Conservation (phyloP, 2,888 invertebrate species). For the Monoplex corrugatus region DNA sequence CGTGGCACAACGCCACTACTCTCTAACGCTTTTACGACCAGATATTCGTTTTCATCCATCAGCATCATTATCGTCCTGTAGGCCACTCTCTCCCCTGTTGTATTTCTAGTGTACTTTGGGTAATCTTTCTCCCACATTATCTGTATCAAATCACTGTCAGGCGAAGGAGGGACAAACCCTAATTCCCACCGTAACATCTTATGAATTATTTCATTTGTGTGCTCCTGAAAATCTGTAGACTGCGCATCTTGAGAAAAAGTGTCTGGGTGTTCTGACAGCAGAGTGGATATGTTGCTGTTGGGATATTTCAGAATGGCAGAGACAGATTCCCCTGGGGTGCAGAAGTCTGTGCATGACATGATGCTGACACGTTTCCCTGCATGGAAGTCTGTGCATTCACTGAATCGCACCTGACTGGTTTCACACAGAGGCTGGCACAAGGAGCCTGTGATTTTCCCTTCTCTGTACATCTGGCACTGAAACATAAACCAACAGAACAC, state of each 20-base stretch:
- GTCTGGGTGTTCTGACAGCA: slow-evolving; percentile 25
- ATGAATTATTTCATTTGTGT: slow-evolving; percentile 21
- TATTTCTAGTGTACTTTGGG: slow-evolving; percentile 33
- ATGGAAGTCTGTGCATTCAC: slow-evolving; percentile 86
- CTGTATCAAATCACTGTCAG: slow-evolving; percentile 41
- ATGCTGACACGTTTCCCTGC: slow-evolving; percentile 83
- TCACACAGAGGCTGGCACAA: slow-evolving; percentile 86
- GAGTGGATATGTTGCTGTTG: slow-evolving; percentile 14
- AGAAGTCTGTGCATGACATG: slow-evolving; percentile 61
- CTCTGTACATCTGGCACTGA: slow-evolving; percentile 80
- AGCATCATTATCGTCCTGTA: slow-evolving; percentile 85
- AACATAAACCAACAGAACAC: neutral
- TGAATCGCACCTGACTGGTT: slow-evolving; percentile 83
- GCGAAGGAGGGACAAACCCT: slow-evolving; percentile 41
- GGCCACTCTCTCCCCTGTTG: slow-evolving; percentile 37
- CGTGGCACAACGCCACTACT: slow-evolving; percentile 86
- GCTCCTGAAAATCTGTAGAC: neutral
- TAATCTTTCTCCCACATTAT: slow-evolving; percentile 55
- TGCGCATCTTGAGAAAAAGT: neutral
- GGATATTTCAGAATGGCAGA: slow-evolving; percentile 67
- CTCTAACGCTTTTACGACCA: slow-evolving; percentile 85
- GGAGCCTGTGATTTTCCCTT: slow-evolving; percentile 85
- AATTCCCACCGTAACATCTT: slow-evolving; percentile 46
- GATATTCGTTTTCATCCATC: slow-evolving; percentile 87
- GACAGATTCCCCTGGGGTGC: slow-evolving; percentile 55